Conservation (phyloP, 1,140 invertebrate genomes). For the Panagrolaimus sp. region DNA sequence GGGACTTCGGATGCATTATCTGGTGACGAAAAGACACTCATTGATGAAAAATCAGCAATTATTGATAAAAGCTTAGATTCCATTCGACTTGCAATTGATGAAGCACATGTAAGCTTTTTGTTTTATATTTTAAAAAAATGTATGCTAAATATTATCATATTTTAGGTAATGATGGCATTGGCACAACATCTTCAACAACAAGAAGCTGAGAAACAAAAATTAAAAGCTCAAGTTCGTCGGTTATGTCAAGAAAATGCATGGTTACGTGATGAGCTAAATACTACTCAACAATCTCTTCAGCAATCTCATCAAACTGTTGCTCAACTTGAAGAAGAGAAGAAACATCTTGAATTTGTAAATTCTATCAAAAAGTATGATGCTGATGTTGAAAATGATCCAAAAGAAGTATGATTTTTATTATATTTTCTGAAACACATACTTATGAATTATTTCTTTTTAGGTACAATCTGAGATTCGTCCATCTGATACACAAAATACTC, state of each 20-base stretch:
- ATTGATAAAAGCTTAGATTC: conserved; percentile 89
- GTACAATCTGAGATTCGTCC: conserved; percentile 11
- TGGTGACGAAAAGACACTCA: conserved; percentile 66
- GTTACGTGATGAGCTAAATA: conserved; percentile 96
- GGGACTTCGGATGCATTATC: conserved; percentile 28
- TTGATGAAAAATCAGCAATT: conserved; percentile 77
- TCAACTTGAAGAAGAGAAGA: conserved; percentile 93
- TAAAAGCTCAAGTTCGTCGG: conserved; percentile 87
- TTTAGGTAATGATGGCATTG: conserved; percentile 88
- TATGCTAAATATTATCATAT: not conserved
- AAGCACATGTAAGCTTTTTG: conserved; percentile 74
- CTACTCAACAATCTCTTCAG: conserved; percentile 69
- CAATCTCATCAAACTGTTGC: conserved; percentile 74
- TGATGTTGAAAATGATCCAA: conserved; percentile 61
- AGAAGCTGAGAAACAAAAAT: conserved; percentile 97
- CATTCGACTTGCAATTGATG: conserved; percentile 88
- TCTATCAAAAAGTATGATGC: conserved; percentile 90
- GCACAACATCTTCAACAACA: conserved; percentile 86
- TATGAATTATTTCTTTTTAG: too few species aligned
- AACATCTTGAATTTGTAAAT: conserved; percentile 94
- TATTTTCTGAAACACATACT: too few species aligned
- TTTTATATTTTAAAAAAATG: too few species aligned
- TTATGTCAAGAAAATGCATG: conserved; percentile 87
- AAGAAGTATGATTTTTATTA: too few species aligned
- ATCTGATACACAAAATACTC: conserved; percentile 37